Conservation (phyloP, 2,797 vertebrate species). For the Gymnodraco acuticeps region DNA sequence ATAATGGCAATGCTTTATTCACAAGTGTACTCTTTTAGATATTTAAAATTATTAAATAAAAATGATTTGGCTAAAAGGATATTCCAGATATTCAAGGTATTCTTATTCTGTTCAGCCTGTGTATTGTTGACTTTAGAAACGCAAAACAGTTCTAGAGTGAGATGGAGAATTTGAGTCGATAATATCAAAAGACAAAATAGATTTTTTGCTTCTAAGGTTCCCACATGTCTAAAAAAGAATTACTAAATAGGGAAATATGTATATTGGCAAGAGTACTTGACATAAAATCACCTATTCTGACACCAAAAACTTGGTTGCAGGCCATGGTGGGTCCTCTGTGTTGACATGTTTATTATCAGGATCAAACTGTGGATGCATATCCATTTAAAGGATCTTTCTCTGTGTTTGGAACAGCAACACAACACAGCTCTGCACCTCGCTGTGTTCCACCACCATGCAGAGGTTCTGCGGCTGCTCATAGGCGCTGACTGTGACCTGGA, state of each 20-base stretch:
- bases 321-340: not conserved
- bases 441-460: slow-evolving; percentile 84
- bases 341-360: not conserved
- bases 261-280: too few species aligned
- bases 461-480: slow-evolving; percentile 86
- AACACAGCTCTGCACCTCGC: slow-evolving; percentile 85
- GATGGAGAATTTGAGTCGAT: not conserved
- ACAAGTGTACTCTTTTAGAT: too few species aligned
- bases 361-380: not conserved
- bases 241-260: not conserved
- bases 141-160: not conserved
- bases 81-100: too few species aligned
- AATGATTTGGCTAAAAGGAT: too few species aligned
- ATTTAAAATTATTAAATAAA: too few species aligned
- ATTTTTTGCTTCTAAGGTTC: not conserved
- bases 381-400: not conserved
- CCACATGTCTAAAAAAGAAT: not conserved
- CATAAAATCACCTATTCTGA: not conserved
- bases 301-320: not conserved
- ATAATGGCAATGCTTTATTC: too few species aligned
- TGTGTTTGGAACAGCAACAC: slow-evolving; percentile 83
- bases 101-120: too few species aligned
- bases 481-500: slow-evolving; percentile 87
- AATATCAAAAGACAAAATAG: not conserved
- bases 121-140: not conserved